Percentiles rank a stretch among this genome's conserved stretches.
Conservation (phyloP, 2,888 invertebrate genomes). For the Oxycera nigricornis region DNA sequence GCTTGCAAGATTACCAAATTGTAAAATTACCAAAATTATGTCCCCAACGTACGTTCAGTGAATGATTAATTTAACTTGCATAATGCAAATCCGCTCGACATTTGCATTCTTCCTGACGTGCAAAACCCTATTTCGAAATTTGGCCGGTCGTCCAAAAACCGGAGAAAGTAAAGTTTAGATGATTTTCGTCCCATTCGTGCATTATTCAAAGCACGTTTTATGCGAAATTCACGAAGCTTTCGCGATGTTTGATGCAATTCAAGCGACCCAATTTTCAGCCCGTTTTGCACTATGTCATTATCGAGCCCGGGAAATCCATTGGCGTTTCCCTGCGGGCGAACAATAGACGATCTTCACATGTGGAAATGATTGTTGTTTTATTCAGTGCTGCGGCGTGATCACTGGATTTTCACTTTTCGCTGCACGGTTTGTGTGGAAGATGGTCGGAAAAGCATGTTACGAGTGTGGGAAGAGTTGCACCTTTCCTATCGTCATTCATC, state of each 20-base stretch:
- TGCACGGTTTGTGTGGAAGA: background rate
- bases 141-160: too few species aligned
- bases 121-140: too few species aligned
- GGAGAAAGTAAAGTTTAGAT: too few species aligned
- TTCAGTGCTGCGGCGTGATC: background rate
- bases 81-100: too few species aligned
- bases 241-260: background rate
- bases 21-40: too few species aligned
- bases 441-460: constrained; percentile 45
- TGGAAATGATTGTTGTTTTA: background rate
- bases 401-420: constrained; percentile 38
- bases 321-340: constrained; percentile 1
- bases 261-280: constrained; percentile 14
- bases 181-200: too few species aligned
- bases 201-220: too few species aligned
- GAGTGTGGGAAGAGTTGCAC: constrained; percentile 46
- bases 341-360: constrained; percentile 26
- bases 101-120: too few species aligned
- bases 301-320: background rate
- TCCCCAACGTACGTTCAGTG: too few species aligned
- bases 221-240: background rate
- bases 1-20: too few species aligned
- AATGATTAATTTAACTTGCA: too few species aligned
- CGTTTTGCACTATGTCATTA: constrained; percentile 1
- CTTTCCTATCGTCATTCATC: constrained; percentile 36